Evolutionary conservation across 2,113 vertebrate genomes (phyloP), one percentile per base, ranked within the genome.

Genomic region (Apus apus): DNA sequence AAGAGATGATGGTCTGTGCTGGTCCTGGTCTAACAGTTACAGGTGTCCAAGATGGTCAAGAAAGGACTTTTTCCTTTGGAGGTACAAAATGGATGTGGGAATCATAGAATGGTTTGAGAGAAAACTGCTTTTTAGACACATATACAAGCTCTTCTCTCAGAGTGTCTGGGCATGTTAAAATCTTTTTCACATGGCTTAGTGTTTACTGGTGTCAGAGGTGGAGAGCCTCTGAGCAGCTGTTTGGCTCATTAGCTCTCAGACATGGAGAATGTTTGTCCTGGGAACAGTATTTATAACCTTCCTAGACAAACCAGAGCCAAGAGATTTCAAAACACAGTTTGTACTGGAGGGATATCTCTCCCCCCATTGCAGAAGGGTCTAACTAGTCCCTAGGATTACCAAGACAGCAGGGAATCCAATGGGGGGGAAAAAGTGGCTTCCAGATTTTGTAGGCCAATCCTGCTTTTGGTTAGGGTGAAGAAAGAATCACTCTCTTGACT

Each of bases 211-310:
- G 92, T 95, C 89, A 84, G 85, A 82, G 91, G 75, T 87, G 89
- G 80, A 94, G 13, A 86, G 80, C 53, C 77, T 34, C 66, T 13
- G 77, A 78, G 87, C 90, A 94, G 92, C 89, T 96, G 92, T 74
- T 87, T 72, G 70, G 70, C 81, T 94, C 92, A 75, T 93, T 89
- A 87, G 61, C 73, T 89, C 70, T n/a, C 91, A 91, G 85, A 87
- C 73, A 89, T 8, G 70, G 93, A 87, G 87, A 87, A 81, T 87
- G 83, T 91, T 94, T 94, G 66, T 93, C 90, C 87, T 95, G 85
- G 89, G 92, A 96, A 89, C 70, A 53, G 81, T 82, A 78, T 87
- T 95, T 91, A 72, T 89, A 94, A 91, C 93, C 48, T 87, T 87
- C 53, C 7, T 11, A 30, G 57, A 66, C 61, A 78, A 85, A 64